phyloP scores from a whole-genome alignment of 2,113 vertebrate genomes.

The Syrrhaptes paradoxus region DNA sequence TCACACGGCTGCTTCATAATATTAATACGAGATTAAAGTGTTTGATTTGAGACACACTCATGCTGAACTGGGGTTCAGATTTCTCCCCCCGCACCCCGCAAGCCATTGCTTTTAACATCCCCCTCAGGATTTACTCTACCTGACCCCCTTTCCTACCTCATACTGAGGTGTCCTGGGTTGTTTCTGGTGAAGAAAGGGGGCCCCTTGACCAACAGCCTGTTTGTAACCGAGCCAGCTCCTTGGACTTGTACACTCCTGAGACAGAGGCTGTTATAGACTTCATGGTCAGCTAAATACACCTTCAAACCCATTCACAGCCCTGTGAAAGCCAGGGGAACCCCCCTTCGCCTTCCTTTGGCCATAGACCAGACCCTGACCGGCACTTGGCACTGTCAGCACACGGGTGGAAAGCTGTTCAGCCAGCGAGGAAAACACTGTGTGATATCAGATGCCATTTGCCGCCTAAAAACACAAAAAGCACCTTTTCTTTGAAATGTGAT shows the following conservation, averaged over 20 bases:
- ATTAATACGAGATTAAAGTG: not conserved
- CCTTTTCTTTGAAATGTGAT: conserved; percentile 27
- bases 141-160: not conserved
- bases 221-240: not conserved
- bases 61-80: not conserved
- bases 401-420: not conserved
- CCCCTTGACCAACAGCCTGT: not conserved
- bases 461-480: not conserved
- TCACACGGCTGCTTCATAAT: not conserved
- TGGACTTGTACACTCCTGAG: not conserved
- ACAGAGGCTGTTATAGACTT: not conserved
- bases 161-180: not conserved
- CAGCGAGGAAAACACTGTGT: not conserved
- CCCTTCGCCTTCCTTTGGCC: not conserved
- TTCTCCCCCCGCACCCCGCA: not conserved
- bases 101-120: not conserved
- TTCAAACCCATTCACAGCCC: not conserved
- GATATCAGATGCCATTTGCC: not conserved
- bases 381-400: not conserved
- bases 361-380: not conserved
- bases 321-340: not conserved
- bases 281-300: not conserved
- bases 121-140: not conserved
- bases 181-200: not conserved
- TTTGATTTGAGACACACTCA: not conserved